Percentiles rank a stretch among this genome's conserved stretches.
Conservation (phyloP, 2,797 vertebrate species). For the Myotis vivesi region DNA sequence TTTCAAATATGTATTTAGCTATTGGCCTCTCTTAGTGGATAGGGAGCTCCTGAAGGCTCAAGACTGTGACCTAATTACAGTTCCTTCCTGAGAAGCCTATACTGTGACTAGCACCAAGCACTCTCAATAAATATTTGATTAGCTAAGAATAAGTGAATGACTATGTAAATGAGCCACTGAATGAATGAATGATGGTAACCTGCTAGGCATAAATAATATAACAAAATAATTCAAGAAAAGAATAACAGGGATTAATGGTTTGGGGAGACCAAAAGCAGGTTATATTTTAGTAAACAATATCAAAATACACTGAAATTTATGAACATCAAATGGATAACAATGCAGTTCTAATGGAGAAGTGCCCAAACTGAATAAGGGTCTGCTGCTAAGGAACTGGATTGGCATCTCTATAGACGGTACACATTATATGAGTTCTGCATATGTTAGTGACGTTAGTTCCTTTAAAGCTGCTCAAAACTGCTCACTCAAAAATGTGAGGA, state of each 20-base stretch:
- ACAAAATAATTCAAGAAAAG: background rate
- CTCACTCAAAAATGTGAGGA: background rate
- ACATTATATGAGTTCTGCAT: background rate
- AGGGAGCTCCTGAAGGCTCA: background rate
- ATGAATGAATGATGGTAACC: background rate
- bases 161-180: background rate
- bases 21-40: background rate
- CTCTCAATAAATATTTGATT: constrained; percentile 35
- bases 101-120: background rate
- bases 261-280: background rate
- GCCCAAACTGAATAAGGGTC: background rate
- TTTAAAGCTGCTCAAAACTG: constrained; percentile 22
- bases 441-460: background rate
- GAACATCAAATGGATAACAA: background rate
- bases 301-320: background rate
- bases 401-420: background rate
- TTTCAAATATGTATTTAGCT: background rate
- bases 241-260: background rate
- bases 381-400: constrained; percentile 5
- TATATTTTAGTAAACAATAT: background rate
- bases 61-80: background rate
- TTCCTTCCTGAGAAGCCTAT: background rate
- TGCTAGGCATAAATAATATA: background rate
- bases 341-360: background rate
- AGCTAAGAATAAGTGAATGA: background rate